Evolutionary conservation across 2,797 vertebrate species (phyloP), one percentile per base, ranked within the genome.

Genomic region (Pangasius larnaudii): DNA sequence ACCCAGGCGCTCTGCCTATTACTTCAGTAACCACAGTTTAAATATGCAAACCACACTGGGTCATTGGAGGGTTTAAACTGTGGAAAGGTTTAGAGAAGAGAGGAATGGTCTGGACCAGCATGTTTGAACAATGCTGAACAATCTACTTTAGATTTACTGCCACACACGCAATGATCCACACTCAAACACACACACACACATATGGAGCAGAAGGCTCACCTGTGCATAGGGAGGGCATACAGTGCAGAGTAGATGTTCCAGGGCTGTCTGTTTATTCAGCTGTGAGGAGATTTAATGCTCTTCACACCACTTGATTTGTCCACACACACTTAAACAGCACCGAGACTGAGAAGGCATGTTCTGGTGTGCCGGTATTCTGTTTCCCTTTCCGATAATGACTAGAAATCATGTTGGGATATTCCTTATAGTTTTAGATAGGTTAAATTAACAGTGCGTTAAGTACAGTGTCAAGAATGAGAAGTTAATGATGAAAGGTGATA

Each of bases 191-290:
- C 11, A 63, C 74, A 83, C 22, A 30, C 51, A 30, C 24, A 14
- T 10, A 61, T 24, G 11, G 67, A 67, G 53, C 36, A 71, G 82
- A 88, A 88, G 86, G 87, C 85, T 89, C 90, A 82, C 90, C 92
- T 91, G 89, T 77, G 49, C 79, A 84, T 72, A 69, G 87, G 86
- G 88, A 91, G 91, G 90, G 92, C 93, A 95, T 93, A 91, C 85
- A 85, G 92, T 83, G 86, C 91, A 90, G 92, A 89, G 90, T 85
- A 79, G 89, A 92, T 93, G 91, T 92, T 89, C 90, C 90, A 91
- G 93, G 93, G 89, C 83, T 90, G 14, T 88, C 90, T 96, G 93
- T 95, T 96, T 96, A 92, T 95, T 94, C 94, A 95, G 95, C 93
- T 95, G 93, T 93, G 90, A 91, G 92, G 91, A 93, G 92, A 92